Evolutionary conservation across 2,113 vertebrate species (phyloP), one percentile per base, ranked within the genome.

Genomic region (Phainopepla nitens): DNA sequence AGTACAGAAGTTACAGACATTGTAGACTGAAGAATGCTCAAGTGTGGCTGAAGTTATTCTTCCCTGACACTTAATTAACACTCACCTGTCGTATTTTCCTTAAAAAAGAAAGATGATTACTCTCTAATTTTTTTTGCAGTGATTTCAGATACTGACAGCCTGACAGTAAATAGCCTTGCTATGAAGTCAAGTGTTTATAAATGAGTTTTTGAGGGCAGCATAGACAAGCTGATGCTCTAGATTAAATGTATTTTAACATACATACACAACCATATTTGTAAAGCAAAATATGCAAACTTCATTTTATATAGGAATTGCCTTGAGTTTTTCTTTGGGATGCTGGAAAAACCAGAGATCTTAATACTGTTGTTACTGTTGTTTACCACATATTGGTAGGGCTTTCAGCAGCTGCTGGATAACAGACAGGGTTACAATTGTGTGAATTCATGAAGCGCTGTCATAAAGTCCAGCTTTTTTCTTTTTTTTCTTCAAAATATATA

Each of bases 21-120:
- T 72, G n/a, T 7, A 82, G 31, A 79, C 44, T 45, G 44, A 90
- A 62, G 33, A 90, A 95, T 69, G 45, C 20, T 62, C 23, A 86
- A 57, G 36, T 61, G 64, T 66, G 47, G 27, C 19, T 1, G 0
- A 35, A 31, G 50, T 82, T 85, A 76, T 77, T 94, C 75, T 89
- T 93, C 72, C 39, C 21, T 83, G 82, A 80, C 57, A 62, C 25
- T 28, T 72, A 64, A 85, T 85, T 93, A 94, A 62, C 64, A 89
- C 44, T 90, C n/a, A 84, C 20, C 45, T 87, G 53, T n/a, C 22
- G 2, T 84, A 65, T 78, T 41, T 89, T 72, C 33, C 45, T 82
- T 76, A 57, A 87, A 85, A 87, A 75, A 57, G 25, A 79, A 94
- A 57, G 41, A 53, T 42, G 69, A 42, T 82, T 87, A 44, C 36